phyloP scores from a whole-genome alignment of 2,888 invertebrate genomes.

The Dorcus hopei region DNA sequence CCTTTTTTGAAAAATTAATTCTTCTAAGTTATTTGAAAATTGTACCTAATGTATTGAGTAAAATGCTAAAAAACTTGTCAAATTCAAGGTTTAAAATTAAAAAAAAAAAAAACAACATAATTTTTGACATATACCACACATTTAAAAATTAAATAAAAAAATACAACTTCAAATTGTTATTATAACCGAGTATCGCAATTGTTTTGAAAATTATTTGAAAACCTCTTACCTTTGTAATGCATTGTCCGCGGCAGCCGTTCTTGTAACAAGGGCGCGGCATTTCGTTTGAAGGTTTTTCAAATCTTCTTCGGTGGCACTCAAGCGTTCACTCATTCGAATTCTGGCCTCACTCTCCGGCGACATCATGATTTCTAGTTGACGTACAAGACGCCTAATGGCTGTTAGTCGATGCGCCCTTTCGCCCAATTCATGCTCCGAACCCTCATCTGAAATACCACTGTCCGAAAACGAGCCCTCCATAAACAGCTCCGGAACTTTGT shows the following conservation, averaged over 20 bases:
- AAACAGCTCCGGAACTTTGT: conserved; percentile 49
- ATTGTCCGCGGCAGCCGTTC: conserved; percentile 49
- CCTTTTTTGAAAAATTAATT: too few species aligned
- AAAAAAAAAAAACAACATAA: too few species aligned
- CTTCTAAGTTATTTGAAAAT: too few species aligned
- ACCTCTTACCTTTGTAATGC: conserved; percentile 32
- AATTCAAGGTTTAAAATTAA: too few species aligned
- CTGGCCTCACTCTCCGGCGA: conserved; percentile 66
- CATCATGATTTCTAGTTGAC: conserved; percentile 64
- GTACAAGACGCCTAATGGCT: conserved; percentile 64
- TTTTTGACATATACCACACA: too few species aligned
- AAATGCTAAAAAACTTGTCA: too few species aligned
- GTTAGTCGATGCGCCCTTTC: conserved; percentile 66
- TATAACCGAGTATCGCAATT: too few species aligned
- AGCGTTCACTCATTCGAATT: conserved; percentile 63
- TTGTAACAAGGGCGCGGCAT: conserved; percentile 63
- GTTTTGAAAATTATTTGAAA: background rate
- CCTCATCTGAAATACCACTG: conserved; percentile 77
- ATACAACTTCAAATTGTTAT: too few species aligned
- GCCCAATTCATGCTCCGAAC: conserved; percentile 62
- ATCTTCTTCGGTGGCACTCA: conserved; percentile 70
- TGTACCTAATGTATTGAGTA: too few species aligned
- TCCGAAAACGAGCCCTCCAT: conserved; percentile 67
- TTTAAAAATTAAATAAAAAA: too few species aligned
- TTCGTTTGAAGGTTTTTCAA: conserved; percentile 66